Evolutionary conservation across 2,797 vertebrate species (phyloP), one percentile per base, ranked within the genome.

Genomic region (Smutsia gigantea): DNA sequence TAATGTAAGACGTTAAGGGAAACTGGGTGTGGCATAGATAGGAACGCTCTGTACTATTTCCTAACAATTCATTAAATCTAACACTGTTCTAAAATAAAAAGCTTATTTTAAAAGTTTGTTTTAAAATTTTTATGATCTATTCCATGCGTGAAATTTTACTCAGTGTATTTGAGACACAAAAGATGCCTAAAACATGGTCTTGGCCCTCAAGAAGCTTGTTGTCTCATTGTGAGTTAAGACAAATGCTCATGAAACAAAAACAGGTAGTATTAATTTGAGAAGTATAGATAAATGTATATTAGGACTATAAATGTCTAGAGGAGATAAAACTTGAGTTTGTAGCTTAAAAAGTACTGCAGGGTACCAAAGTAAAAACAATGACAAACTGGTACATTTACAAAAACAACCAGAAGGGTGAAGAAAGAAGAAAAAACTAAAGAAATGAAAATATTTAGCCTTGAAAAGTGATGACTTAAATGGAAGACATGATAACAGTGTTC

Each of bases 171-270:
- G 31, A 55, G 69, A 92, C 53, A 85, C 14, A 86, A 85, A 75
- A 31, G 29, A 63, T 66, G 7, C 31, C 53, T 90, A 86, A 92
- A 94, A 89, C 14, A 79, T 18, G 12, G 31, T 66, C 51, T 87
- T 75, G 51, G 39, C 49, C 31, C 55, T 96, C 27, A 64, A 51
- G 71, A 95, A 95, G 34, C 14, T 85, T 94, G 27, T 9, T 19
- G 5, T 77, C 42, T 61, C 27, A 51, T 10, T 78, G 53, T 87
- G 34, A 92, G 61, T 27, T 37, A 89, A 79, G 29, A 64, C 46
- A 86, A 86, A 94, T 31, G 31, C 46, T 93, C 74, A 92, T 87
- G 68, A 93, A 83, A 94, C 74, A 95, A 87, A 46, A 29, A 83
- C 63, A 81, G 81, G 89, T 78, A 84, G 68, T 37, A 72, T 71